Evolutionary conservation across 2,113 vertebrate species (phyloP).

Genomic region (Melanotaenia duboulayi): DNA sequence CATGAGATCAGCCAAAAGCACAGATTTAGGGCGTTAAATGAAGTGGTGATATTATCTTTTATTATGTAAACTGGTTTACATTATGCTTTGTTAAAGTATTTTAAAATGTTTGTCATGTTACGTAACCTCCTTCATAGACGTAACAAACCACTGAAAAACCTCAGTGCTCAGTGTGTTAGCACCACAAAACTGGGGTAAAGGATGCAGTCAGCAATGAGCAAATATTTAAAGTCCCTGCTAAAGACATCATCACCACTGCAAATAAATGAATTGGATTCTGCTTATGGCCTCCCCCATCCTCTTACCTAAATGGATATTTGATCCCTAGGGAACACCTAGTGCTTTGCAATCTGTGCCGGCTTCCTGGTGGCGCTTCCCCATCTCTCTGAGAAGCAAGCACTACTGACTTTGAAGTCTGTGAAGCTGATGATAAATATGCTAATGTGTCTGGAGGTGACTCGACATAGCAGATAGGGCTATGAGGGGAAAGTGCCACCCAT

Average conservation of each 20-base stretch:
- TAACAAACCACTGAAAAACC: conserved; percentile 13
- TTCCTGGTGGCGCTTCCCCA: conserved; percentile 74
- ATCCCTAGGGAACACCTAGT: conserved; percentile 75
- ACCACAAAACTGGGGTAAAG: conserved; percentile 52
- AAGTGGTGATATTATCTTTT: conserved; percentile 12
- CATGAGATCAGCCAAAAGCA: conserved; percentile 25
- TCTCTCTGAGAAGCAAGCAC: conserved; percentile 67
- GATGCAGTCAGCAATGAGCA: conserved; percentile 65
- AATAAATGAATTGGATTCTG: conserved; percentile 77
- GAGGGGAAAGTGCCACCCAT: conserved; percentile 77
- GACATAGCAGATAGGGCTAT: conserved; percentile 69
- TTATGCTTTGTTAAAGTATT: conserved; percentile 21
- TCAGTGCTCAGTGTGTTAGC: conserved; percentile 36
- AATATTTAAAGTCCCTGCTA: conserved; percentile 77
- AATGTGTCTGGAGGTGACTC: conserved; percentile 79
- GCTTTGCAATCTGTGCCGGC: conserved; percentile 69
- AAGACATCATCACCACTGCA: conserved; percentile 77
- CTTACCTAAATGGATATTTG: conserved; percentile 77
- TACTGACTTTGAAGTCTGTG: conserved; percentile 80
- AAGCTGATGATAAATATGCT: conserved; percentile 81
- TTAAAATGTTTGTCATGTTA: conserved; percentile 17
- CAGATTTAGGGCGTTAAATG: conserved; percentile 14
- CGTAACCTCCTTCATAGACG: conserved; percentile 20
- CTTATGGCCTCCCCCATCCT: conserved; percentile 56
- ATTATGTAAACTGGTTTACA: conserved; percentile 12